Conservation (phyloP, 2,797 vertebrate genomes). For the Micromesistius poutassou region DNA sequence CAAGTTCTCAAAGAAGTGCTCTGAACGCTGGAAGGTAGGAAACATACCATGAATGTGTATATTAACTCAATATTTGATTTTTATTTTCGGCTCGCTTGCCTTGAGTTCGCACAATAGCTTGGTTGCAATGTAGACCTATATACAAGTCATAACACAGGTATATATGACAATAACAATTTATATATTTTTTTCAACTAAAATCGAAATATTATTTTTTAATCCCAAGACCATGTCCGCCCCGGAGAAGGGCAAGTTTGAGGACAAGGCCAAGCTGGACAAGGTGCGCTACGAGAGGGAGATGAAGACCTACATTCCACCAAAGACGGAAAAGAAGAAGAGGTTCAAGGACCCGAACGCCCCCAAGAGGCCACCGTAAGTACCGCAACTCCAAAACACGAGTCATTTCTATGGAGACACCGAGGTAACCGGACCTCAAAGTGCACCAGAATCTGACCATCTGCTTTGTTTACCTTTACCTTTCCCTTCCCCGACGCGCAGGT, state of each 20-base stretch:
- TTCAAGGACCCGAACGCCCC: slow-evolving; percentile 98
- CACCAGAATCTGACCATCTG: background rate
- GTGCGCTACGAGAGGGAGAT: slow-evolving; percentile 97
- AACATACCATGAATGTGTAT: background rate
- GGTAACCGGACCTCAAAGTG: background rate
- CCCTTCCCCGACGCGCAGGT: slow-evolving; percentile 74
- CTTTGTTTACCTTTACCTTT: background rate
- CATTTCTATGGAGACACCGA: background rate
- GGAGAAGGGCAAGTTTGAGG: slow-evolving; percentile 98
- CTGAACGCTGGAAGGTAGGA: slow-evolving; percentile 96
- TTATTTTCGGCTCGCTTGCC: background rate
- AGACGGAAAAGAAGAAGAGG: slow-evolving; percentile 94
- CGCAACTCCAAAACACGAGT: background rate
- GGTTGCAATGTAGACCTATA: background rate
- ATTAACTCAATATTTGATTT: background rate
- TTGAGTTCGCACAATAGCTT: background rate
- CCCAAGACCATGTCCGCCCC: slow-evolving; percentile 90
- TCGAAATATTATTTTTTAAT: slow-evolving; percentile 28
- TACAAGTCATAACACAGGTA: background rate
- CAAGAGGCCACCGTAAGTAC: slow-evolving; percentile 97
- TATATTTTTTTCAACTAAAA: background rate
- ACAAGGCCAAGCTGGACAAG: slow-evolving; percentile 93
- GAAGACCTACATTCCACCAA: slow-evolving; percentile 90
- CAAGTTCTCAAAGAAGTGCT: slow-evolving; percentile 99
- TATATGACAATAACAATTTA: no score